Evolutionary conservation across 1,140 invertebrate species (phyloP).

Genomic region (Chironomus tepperi): DNA sequence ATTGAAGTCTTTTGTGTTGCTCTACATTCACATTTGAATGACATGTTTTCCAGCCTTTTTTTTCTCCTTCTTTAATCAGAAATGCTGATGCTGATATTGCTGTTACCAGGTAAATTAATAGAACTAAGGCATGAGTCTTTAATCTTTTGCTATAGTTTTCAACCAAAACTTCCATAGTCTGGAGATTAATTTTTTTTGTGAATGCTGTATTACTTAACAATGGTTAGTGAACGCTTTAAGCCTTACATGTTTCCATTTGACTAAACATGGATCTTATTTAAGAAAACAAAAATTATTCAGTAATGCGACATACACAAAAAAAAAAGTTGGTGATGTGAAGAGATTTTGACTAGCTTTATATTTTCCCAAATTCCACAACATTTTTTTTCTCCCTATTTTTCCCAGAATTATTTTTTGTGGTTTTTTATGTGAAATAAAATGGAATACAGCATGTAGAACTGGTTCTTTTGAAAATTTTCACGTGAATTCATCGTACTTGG

Average conservation of each 20-base stretch:
- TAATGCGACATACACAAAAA: background rate
- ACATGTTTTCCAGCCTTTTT: too few species aligned
- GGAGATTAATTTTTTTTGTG: background rate
- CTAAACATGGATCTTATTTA: background rate
- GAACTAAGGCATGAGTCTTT: background rate
- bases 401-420: background rate
- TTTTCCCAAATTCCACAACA: background rate
- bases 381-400: background rate
- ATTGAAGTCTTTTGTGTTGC: slow-evolving; percentile 13
- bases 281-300: background rate
- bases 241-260: slow-evolving; percentile 8
- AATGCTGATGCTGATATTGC: background rate
- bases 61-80: background rate
- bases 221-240: background rate
- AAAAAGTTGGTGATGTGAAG: background rate
- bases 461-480: background rate
- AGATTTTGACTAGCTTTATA: background rate
- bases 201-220: background rate
- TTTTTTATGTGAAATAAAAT: background rate
- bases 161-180: background rate
- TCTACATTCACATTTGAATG: background rate
- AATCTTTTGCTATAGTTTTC: background rate
- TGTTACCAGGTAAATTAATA: background rate
- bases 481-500: background rate
- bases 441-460: background rate